These are phyloP conservation scores for Cataglyphis albicans DNA, from an alignment of 2,888 invertebrate genomes.

Conservation along the genomic window DNA sequence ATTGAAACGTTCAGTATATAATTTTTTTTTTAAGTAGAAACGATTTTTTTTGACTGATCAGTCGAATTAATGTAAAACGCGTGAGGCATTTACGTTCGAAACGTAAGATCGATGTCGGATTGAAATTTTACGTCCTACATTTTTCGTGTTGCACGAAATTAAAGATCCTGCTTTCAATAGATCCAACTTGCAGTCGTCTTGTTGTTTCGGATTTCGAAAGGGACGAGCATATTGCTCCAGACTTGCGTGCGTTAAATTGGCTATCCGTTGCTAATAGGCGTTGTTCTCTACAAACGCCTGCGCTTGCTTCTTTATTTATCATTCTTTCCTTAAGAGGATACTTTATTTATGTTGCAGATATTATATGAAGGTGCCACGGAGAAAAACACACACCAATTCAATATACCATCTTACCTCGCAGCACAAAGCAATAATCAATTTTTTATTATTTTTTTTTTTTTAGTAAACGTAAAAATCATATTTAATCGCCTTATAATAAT, in stretches of 20 bases:
- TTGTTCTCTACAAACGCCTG: slow-evolving; percentile 37
- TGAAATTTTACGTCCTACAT: slow-evolving; percentile 2
- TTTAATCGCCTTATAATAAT: neutral
- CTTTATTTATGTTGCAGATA: slow-evolving; percentile 31
- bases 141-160: slow-evolving; percentile 22
- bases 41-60: neutral
- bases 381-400: neutral
- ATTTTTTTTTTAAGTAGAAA: neutral
- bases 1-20: neutral
- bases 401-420: neutral
- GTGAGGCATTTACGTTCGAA: neutral
- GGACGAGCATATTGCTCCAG: slow-evolving; percentile 34
- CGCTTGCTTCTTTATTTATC: slow-evolving; percentile 33
- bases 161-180: slow-evolving; percentile 45
- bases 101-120: neutral
- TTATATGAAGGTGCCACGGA: slow-evolving; percentile 13
- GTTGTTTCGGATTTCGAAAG: slow-evolving; percentile 34
- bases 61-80: neutral
- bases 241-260: slow-evolving; percentile 57
- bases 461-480: neutral
- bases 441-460: neutral
- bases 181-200: slow-evolving; percentile 21
- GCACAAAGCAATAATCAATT: neutral
- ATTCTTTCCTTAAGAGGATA: slow-evolving; percentile 21
- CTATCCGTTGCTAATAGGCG: slow-evolving; percentile 50